Base-by-base conservation (phyloP, 2,888 invertebrate species). In the Steinernema hermaphroditum region DNA sequence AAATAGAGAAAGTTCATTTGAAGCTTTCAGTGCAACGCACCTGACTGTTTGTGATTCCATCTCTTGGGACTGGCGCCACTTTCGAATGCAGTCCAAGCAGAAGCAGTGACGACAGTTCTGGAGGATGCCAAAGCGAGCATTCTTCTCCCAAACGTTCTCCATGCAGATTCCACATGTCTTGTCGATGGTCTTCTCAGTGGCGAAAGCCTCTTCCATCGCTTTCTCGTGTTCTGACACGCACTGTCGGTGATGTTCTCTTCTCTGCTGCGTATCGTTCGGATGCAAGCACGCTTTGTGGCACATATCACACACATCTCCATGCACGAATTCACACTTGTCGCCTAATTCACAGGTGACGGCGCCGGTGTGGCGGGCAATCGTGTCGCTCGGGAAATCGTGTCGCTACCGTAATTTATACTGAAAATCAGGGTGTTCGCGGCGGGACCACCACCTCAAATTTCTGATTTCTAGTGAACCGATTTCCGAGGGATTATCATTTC, bases 131-230 rank as follows among this genome's bases (percentile, higher is more conserved):
- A 94, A 94, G 75, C 93, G 90, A 77, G 87, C 85, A 70, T 88
- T 46, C 68, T 79, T 78, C 79, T 92, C 92, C 90, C 91, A 90
- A 2, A 90, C 87, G 9, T 91, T 90, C 86, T 93, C 93, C 88
- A 93, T 92, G 86, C 93, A 94, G 74, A 94, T 92, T 22, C 93
- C 93, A 86, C 94, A 94, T 0, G 91, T 90, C 87, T 93, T 93
- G 80, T 92, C 92, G 82, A 90, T 90, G 73, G 93, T 93, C 71
- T 91, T 69, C 29, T 81, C 68, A 32, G 77, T 69, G 12, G 92
- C 92, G 87, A 93, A 93, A 0, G 93, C 92, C 50, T 91, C 86
- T 84, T 93, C 93, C 93, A 93, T 93, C 78, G 92, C 92, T 73
- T 90, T 90, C 86, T 93, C 92, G 82, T 92, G 92, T 32, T 76